Evolutionary conservation across 2,888 invertebrate species (phyloP).

Genomic region (Pyrgus malvae): DNA sequence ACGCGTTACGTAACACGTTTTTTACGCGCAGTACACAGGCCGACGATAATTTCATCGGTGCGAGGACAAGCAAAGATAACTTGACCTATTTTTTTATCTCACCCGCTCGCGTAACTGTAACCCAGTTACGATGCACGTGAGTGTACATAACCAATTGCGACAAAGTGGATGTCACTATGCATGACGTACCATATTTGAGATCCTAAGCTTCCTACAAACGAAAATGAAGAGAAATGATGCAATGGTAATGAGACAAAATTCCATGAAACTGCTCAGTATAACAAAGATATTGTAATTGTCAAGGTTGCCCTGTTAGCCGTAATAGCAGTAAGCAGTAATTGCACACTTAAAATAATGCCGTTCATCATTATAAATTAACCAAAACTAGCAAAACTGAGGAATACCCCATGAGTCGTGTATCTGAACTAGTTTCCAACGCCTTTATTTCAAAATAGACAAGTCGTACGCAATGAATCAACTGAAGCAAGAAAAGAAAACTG

Average conservation of each 20-base stretch:
- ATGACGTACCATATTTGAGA: slow-evolving; percentile 43
- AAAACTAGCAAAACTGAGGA: background rate
- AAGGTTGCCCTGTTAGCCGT: slow-evolving; percentile 2
- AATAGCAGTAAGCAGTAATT: background rate
- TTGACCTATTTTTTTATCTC: slow-evolving; percentile 82
- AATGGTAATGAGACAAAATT: slow-evolving; percentile 31
- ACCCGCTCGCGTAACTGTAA: slow-evolving; percentile 67
- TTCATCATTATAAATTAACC: background rate
- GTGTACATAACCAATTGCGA: slow-evolving; percentile 53
- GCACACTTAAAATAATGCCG: slow-evolving; percentile 19
- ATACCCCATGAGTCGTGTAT: slow-evolving; percentile 35
- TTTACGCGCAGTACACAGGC: slow-evolving; percentile 65
- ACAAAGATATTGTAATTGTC: slow-evolving; percentile 10
- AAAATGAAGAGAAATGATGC: slow-evolving; percentile 44
- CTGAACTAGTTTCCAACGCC: slow-evolving; percentile 26
- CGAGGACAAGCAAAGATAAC: slow-evolving; percentile 80
- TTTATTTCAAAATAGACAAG: slow-evolving; percentile 17
- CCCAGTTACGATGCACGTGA: slow-evolving; percentile 68
- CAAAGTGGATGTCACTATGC: slow-evolving; percentile 49
- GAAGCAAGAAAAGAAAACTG: slow-evolving; percentile 33
- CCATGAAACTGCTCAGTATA: slow-evolving; percentile 7
- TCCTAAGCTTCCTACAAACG: slow-evolving; percentile 42
- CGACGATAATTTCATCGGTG: slow-evolving; percentile 71
- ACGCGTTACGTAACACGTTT: slow-evolving; percentile 62
- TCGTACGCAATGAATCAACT: slow-evolving; percentile 29